A percentile compares a stretch with the other conserved stretches of the same genome.
phyloP scores from a whole-genome alignment of 30 jellyfish, hydroid and myxozoan genomes.

The Pseudorhiza aurosa region DNA sequence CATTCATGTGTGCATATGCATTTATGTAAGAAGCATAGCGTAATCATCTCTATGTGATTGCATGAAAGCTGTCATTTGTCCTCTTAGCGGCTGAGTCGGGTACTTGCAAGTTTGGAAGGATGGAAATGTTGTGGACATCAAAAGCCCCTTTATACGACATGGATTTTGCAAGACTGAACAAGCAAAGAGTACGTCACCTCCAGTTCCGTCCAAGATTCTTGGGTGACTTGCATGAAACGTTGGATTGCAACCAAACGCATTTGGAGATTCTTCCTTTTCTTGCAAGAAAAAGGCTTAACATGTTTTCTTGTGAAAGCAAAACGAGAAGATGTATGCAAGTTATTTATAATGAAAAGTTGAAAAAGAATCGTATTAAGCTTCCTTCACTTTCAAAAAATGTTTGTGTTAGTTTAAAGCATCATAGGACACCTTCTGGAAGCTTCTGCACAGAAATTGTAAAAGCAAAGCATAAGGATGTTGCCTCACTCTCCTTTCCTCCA shows the following conservation, averaged over 20 bases:
- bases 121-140: slow-evolving; percentile 58
- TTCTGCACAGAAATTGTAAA: not conserved
- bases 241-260: not conserved
- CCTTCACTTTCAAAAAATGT: slow-evolving; percentile 12
- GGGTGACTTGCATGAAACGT: not conserved
- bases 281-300: slow-evolving; percentile 20
- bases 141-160: slow-evolving; percentile 47
- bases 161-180: slow-evolving; percentile 26
- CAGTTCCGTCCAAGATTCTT: not conserved
- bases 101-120: slow-evolving; percentile 41
- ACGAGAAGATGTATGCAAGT: not conserved
- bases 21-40: no score
- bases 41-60: no score
- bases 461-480: not conserved
- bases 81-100: slow-evolving; percentile 39
- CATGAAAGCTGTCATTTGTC: not conserved
- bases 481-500: slow-evolving; percentile 51
- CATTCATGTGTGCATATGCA: no score
- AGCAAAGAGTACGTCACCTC: slow-evolving; percentile 26
- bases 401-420: not conserved
- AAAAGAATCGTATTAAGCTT: not conserved
- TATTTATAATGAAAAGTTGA: not conserved
- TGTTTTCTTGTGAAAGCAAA: not conserved
- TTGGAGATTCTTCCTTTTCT: slow-evolving; percentile 20
- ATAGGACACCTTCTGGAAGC: slow-evolving; percentile 9